Percentiles rank a stretch among this genome's conserved stretches.
Evolutionary conservation across 2,888 invertebrate genomes (phyloP).

Genomic region (Timema cristinae): DNA sequence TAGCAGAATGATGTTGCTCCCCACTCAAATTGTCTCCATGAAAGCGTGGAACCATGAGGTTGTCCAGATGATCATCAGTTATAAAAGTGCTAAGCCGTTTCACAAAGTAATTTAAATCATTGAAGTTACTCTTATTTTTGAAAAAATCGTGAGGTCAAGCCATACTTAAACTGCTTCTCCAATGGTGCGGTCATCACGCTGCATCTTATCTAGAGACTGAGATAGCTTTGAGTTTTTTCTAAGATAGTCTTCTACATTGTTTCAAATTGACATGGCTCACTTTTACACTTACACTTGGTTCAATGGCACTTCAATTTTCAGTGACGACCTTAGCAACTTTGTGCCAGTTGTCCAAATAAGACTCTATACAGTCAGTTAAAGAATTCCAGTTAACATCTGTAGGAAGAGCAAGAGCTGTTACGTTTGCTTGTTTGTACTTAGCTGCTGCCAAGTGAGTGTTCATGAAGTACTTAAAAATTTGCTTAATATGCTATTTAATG

Average conservation of each 20-base stretch:
- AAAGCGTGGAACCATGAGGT: constrained; percentile 5
- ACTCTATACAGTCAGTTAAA: not conserved
- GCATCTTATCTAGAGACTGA: not conserved
- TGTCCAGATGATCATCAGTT: not conserved
- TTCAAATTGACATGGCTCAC: constrained; percentile 15
- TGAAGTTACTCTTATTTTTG: not conserved
- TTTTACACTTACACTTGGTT: constrained; percentile 14
- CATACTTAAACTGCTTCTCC: constrained; percentile 2
- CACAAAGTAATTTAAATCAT: not conserved
- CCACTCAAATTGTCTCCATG: not conserved
- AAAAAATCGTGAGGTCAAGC: constrained; percentile 12
- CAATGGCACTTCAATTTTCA: constrained; percentile 3
- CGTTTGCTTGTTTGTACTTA: constrained; percentile 13
- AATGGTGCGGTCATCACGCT: constrained; percentile 2
- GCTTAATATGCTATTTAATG: constrained; percentile 15
- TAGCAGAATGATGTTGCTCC: constrained; percentile 12
- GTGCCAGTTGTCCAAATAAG: constrained; percentile 19
- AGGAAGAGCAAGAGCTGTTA: constrained; percentile 16
- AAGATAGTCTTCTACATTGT: not conserved
- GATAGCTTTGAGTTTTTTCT: not conserved
- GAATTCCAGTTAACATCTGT: constrained; percentile 4
- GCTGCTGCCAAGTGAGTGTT: constrained; percentile 17
- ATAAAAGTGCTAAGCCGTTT: not conserved
- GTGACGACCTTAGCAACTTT: constrained; percentile 11
- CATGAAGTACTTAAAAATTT: constrained; percentile 15